A percentile compares a stretch with the other conserved stretches of the same genome.
Evolutionary conservation across 2,888 invertebrate species (phyloP).

Genomic region (Nomada flava): DNA sequence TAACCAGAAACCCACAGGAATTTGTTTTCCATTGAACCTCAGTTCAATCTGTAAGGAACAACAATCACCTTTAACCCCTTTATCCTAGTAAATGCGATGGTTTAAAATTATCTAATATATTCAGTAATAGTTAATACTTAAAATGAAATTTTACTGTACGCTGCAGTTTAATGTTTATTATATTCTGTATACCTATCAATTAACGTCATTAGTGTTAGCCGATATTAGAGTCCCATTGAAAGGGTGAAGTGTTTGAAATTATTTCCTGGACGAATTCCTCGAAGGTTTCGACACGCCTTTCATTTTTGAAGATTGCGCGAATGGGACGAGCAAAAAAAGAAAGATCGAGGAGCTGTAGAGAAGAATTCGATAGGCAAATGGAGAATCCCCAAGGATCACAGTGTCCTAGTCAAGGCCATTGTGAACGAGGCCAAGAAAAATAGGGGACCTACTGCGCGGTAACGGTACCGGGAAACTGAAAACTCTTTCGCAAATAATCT

Average conservation of each 20-base stretch:
- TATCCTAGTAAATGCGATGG: too few relatives aligned
- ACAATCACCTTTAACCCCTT: too few relatives aligned
- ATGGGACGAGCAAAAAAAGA: slow-evolving; percentile 3
- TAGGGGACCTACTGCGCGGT: slow-evolving; percentile 62
- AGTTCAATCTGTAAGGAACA: background rate
- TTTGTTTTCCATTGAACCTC: background rate
- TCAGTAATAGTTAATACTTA: too few relatives aligned
- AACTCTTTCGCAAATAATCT: slow-evolving; percentile 82
- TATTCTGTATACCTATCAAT: too few relatives aligned
- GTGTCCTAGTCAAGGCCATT: slow-evolving; percentile 65
- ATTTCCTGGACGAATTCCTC: too few relatives aligned
- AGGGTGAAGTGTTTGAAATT: too few relatives aligned
- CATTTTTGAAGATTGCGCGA: slow-evolving; percentile 31
- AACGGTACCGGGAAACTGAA: slow-evolving; percentile 73
- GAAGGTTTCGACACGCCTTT: slow-evolving; percentile 6
- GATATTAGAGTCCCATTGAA: too few relatives aligned
- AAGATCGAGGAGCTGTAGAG: slow-evolving; percentile 51
- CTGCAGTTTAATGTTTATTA: too few relatives aligned
- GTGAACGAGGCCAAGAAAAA: slow-evolving; percentile 68
- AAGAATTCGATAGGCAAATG: slow-evolving; percentile 44
- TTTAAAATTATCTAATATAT: too few relatives aligned
- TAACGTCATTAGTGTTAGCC: too few relatives aligned
- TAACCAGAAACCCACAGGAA: background rate
- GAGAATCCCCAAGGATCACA: slow-evolving; percentile 39
- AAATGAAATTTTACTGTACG: too few relatives aligned